Evolutionary conservation across 1,140 invertebrate genomes (phyloP), one percentile per base, ranked within the genome.

Genomic region (Cyrtorhinus lividipennis): DNA sequence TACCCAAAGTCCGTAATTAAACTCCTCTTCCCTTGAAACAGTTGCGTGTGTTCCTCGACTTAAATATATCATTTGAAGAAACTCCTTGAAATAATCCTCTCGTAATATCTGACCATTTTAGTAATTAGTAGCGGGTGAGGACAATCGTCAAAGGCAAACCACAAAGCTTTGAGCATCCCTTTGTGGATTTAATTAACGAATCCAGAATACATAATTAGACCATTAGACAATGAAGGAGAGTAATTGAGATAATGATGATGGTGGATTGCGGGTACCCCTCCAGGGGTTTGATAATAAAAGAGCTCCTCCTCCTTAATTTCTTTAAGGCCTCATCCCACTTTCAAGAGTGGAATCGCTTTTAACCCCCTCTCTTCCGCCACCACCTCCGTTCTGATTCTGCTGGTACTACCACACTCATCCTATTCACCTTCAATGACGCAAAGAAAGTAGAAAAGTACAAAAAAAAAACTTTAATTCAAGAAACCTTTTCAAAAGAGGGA

Each of bases 401-500:
- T 38, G 30, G 30, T 38, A 5, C 30, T 38, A 8, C 30, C 30
- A 8, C 30, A 8, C 30, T 38, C 30, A 38, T n/a, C n/a, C 30
- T 38, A 38, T 38, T 15, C 30, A 5, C 30, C 15, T 38, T 5
- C 5, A 38, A 38, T 38, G 30, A 38, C 48, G 48, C n/a, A n/a
- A n/a, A n/a, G n/a, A n/a, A n/a, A n/a, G n/a, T n/a, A n/a, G n/a
- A n/a, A n/a, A n/a, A n/a, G n/a, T n/a, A 53, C 10, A 24, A 58
- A 58, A 58, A n/a, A n/a, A 58, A 26, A 58, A 58, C 23, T 58
- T n/a, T 58, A 25, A 58, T 58, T 58, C 56, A 58, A 58, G 20
- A 25, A 58, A 58, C 56, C 56, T 58, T 58, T 58, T 25, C 5
- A 26, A 26, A 26, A 58, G 13, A 24, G n/a, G 56, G 56, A 58